Conservation (phyloP, 2,113 vertebrate genomes). For the Dicaeum eximium region DNA sequence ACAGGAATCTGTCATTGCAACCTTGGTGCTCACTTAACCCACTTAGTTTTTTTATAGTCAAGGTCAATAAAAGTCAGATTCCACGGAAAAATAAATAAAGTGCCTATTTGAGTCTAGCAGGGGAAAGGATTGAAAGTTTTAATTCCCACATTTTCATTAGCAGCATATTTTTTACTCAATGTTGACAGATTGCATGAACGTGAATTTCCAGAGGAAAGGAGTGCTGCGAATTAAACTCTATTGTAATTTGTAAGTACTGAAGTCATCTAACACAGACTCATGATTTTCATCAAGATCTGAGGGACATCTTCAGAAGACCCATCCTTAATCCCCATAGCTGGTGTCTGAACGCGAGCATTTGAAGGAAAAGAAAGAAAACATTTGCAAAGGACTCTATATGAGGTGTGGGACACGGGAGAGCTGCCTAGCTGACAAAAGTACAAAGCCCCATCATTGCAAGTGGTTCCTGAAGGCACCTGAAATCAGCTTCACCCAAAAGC, state of each 20-base stretch:
- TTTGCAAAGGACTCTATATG: constrained; percentile 20
- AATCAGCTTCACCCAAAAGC: not conserved
- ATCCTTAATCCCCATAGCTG: constrained; percentile 1
- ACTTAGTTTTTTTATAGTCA: constrained; percentile 50
- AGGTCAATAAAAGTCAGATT: constrained; percentile 56
- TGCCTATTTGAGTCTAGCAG: not conserved
- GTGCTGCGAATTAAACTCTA: not conserved
- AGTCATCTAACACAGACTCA: not conserved
- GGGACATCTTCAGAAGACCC: not conserved
- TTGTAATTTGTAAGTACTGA: not conserved
- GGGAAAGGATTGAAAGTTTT: not conserved
- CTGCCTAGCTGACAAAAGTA: not conserved
- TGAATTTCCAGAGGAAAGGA: not conserved
- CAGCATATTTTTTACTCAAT: not conserved
- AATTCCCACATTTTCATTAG: constrained; percentile 31
- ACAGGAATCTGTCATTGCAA: constrained; percentile 41
- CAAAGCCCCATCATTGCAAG: not conserved
- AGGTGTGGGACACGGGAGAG: not conserved
- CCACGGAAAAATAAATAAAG: not conserved
- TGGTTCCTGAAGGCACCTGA: not conserved
- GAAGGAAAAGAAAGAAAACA: constrained; percentile 43
- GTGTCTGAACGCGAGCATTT: not conserved
- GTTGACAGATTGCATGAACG: constrained; percentile 31
- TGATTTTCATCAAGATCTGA: constrained; percentile 26
- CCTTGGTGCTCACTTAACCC: constrained; percentile 35